Evolutionary conservation across 2,888 invertebrate genomes (phyloP), one percentile per base, ranked within the genome.

Genomic region (Thumatha senex): DNA sequence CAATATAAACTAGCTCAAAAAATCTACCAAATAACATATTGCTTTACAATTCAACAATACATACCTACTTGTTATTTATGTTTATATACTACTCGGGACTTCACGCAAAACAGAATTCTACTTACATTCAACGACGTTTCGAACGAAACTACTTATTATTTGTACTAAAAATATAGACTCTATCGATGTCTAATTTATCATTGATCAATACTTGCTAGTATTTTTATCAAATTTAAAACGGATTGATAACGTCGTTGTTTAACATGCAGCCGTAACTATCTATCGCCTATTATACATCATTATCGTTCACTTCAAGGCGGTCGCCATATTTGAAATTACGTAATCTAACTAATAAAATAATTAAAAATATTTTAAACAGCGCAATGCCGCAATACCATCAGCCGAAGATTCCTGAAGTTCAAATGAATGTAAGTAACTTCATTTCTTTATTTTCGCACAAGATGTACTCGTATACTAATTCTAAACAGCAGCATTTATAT

Each of bases 221-320:
- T 51, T 65, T 62, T 68, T 70, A 70, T 69, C 71, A 42, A 39
- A 58, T 62, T 59, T 65, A 61, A 61, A 70, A 63, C 51, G 51
- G 41, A 39, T 42, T 50, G 69, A 70, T 69, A 70, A 62, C 55
- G 52, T 46, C 30, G 38, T 15, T 48, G 40, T 46, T 52, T 58
- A 41, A 54, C 51, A 52, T 54, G 29, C 33, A 46, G 43, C 54
- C 51, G 43, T 56, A 47, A 51, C 56, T 62, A 67, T 56, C 56
- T 41, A 51, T 49, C 51, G 18, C 18, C 40, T 63, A 58, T 52
- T 52, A 56, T 52, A 52, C 31, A 34, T 42, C 55, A 36, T 49
- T 41, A 77, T 74, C 74, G 73, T 80, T 81, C 76, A 85, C 76
- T 80, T 83, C 78, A 80, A 76, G 74, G 55, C 72, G 56, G 60